Evolutionary conservation across 2,888 invertebrate species (phyloP).

Genomic region (Agrochola lychnidis): DNA sequence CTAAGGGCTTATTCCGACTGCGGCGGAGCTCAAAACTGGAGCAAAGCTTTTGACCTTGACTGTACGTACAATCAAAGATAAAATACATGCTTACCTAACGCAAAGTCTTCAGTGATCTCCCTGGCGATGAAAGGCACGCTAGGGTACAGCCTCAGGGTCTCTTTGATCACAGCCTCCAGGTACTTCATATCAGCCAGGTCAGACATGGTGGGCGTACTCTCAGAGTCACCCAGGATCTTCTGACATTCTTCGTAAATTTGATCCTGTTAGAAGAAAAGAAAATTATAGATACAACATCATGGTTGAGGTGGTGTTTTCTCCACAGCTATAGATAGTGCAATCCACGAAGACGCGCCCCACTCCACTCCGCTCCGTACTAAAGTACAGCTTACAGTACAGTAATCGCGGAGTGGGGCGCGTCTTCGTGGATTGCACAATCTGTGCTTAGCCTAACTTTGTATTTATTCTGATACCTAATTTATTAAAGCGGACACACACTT

Average conservation of each 20-base stretch:
- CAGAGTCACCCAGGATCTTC: constrained; percentile 77
- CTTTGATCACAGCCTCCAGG: constrained; percentile 93
- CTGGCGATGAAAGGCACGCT: constrained; percentile 93
- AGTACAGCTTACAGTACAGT: too few relatives aligned
- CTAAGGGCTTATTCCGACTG: too few relatives aligned
- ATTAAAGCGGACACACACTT: too few relatives aligned
- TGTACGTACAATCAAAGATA: not conserved
- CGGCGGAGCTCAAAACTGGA: not conserved
- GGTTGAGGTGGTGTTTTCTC: not conserved
- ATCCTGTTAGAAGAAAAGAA: constrained; percentile 70
- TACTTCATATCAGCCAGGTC: constrained; percentile 92
- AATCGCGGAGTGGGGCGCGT: too few relatives aligned
- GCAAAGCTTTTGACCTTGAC: not conserved
- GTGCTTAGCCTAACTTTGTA: too few relatives aligned
- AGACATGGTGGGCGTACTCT: constrained; percentile 87
- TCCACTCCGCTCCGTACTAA: too few relatives aligned
- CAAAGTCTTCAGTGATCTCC: constrained; percentile 90
- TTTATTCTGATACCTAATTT: too few relatives aligned
- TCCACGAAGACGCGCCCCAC: too few relatives aligned
- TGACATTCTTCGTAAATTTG: constrained; percentile 84
- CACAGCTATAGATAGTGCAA: too few relatives aligned
- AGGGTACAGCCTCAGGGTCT: constrained; percentile 92
- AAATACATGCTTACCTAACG: constrained; percentile 84
- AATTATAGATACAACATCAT: too few relatives aligned
- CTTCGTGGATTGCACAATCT: too few relatives aligned